phyloP scores from a whole-genome alignment of 2,797 vertebrate genomes.

The Scomberomorus guttatus region DNA sequence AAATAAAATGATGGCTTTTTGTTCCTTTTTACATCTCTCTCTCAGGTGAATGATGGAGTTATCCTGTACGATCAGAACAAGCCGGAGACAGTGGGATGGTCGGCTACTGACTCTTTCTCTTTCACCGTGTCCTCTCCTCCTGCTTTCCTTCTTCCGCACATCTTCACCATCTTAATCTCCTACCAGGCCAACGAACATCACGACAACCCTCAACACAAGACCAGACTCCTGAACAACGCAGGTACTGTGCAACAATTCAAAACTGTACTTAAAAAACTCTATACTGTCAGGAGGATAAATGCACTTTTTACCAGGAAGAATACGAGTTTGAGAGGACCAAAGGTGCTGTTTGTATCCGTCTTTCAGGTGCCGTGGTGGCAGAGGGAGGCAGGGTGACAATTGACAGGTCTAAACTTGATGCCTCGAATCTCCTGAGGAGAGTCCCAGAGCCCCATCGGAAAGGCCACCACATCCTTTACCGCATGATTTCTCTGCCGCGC shows the following conservation, averaged over 20 bases:
- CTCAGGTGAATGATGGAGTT: slow-evolving; percentile 86
- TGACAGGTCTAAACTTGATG: slow-evolving; percentile 90
- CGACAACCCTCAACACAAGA: slow-evolving; percentile 72
- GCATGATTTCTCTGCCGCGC: slow-evolving; percentile 86
- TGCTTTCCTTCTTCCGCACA: slow-evolving; percentile 84
- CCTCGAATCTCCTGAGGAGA: slow-evolving; percentile 90
- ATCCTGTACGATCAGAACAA: slow-evolving; percentile 88
- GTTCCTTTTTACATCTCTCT: background rate
- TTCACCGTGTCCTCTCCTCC: slow-evolving; percentile 89
- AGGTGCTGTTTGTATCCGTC: slow-evolving; percentile 22
- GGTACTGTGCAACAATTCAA: slow-evolving; percentile 38
- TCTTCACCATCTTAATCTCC: slow-evolving; percentile 89
- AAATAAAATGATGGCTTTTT: background rate
- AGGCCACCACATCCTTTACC: slow-evolving; percentile 89
- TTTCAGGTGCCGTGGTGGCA: slow-evolving; percentile 87
- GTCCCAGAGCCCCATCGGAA: slow-evolving; percentile 83
- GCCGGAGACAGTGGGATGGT: slow-evolving; percentile 83
- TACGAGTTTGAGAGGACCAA: background rate
- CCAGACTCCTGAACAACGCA: slow-evolving; percentile 66
- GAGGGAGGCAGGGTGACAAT: slow-evolving; percentile 90
- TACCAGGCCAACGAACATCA: slow-evolving; percentile 82
- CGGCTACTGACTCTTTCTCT: slow-evolving; percentile 85
- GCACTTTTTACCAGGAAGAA: background rate
- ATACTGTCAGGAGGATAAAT: background rate
- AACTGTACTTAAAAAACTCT: too few relatives aligned